Evolutionary conservation across 1,140 invertebrate species (phyloP).

Genomic region (Copidosoma floridanum): DNA sequence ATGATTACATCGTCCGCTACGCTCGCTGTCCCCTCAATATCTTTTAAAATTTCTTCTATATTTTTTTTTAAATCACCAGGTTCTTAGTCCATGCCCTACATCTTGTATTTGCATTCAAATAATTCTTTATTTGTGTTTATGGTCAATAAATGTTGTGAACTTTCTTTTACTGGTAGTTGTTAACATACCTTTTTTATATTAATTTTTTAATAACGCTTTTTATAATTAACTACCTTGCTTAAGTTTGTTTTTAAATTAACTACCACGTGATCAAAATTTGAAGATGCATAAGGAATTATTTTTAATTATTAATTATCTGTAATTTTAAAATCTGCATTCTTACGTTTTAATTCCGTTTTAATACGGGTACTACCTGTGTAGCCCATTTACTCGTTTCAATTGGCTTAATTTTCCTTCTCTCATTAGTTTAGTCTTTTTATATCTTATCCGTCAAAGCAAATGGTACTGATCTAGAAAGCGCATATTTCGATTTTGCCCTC

Average conservation of each 20-base stretch:
- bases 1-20: background rate
- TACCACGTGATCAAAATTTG: constrained; percentile 12
- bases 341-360: too few species aligned
- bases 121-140: background rate
- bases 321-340: background rate
- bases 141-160: background rate
- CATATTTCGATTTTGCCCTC: too few species aligned
- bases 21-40: background rate
- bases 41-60: background rate
- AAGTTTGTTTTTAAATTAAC: background rate
- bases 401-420: too few species aligned
- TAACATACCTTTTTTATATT: background rate
- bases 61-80: constrained; percentile 2
- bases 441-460: too few species aligned
- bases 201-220: background rate
- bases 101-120: background rate
- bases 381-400: too few species aligned
- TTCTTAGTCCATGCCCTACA: background rate
- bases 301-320: background rate
- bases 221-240: background rate
- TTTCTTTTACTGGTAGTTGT: background rate
- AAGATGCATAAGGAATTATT: background rate
- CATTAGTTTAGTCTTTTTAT: too few species aligned
- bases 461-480: too few species aligned
- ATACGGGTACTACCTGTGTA: too few species aligned